Evolutionary conservation across 1,140 invertebrate genomes (phyloP), one percentile per base, ranked within the genome.

Genomic region (Potamilus streckersoni): DNA sequence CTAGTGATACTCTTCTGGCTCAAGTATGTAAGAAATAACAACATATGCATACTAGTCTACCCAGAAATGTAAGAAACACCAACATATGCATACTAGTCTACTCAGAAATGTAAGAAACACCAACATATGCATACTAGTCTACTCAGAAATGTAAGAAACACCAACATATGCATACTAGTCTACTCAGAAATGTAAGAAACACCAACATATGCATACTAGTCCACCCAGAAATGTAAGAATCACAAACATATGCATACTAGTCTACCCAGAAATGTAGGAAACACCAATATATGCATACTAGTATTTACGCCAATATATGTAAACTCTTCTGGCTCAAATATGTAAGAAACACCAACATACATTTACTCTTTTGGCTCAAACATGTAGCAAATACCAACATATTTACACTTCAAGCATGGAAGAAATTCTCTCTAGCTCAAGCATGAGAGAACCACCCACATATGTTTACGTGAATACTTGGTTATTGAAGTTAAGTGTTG

Each of bases 1-100:
- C 70, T 84, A 20, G 76, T 80, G 17, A 76, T 83, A 14, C 80
- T 83, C 69, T 77, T 81, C 11, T 81, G 80, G 61, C 62, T 84
- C 13, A 71, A 79, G 83, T 84, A 73, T 64, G 74, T 71, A 6
- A 6, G 27, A 20, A 38, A 31, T 11, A 57, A 1, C 19, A 69
- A 57, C 8, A 14, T 14, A 49, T 57, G 31, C 8, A 56, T 49
- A 23, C 67, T 69, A 16, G 23, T 23, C 23, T 23, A 23, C 62
- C 83, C 13, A 71, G 78, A 81, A 83, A 73, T 64, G 74, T 71
- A 6, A 6, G 27, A 20, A 38, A 31, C 27, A 57, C 17, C 19
- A 69, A 57, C 3, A 14, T 14, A 49, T 57, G 31, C 8, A 56
- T 49, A 2, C 67, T 69, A 2, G 23, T 23, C 23, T 23, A 23